Evolutionary conservation across 1,140 invertebrate genomes (phyloP), one percentile per base, ranked within the genome.

Genomic region (Bombus superbus): DNA sequence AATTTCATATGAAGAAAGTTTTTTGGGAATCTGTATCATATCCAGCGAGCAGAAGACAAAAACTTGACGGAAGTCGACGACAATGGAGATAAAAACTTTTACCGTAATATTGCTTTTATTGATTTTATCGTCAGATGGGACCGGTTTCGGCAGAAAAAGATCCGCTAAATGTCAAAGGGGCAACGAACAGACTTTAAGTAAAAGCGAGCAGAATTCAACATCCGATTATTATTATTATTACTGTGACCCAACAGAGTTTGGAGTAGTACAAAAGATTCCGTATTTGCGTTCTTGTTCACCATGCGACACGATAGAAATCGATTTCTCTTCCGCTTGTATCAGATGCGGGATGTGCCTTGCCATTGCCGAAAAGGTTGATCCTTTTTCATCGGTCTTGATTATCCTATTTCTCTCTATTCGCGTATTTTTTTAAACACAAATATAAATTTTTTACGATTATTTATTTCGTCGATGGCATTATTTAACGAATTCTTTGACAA

Each of bases 301-400:
- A 1, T 81, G 83, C 22, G 82, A 81, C 47, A 32, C 25, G 5
- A 81, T 86, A 32, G 57, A 87, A 35, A 79, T 92, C 59, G 82
- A 92, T 75, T 86, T 94, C 28, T 92, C 93, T 10, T 93, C 94
- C 5, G 93, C 90, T 15, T 94, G 93, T 38, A 69, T 94, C 18
- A 90, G 90, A 91, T 94, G 94, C 66, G 90, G 91, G 73, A 89
- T 94, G 66, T 94, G 94, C 32, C 81, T 93, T 22, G 91, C 91
- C 0, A 90, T 94, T 44, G 93, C 93, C 72, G 89, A 92, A 57
- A 85, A 93, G 92, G 93, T 94, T 83, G 40, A 64, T 28, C 11
- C 44, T 66, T 71, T 64, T 44, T 72, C 6, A 66, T 38, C 38
- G 6, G 3, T 3, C 4, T 25, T 25, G 10, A 38, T 69, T 57